A percentile compares a stretch with the other conserved stretches of the same genome.
These are phyloP conservation scores for Psammodynastes pulverulentus DNA, from an alignment of 2,113 vertebrate species.

Conservation along the genomic window DNA sequence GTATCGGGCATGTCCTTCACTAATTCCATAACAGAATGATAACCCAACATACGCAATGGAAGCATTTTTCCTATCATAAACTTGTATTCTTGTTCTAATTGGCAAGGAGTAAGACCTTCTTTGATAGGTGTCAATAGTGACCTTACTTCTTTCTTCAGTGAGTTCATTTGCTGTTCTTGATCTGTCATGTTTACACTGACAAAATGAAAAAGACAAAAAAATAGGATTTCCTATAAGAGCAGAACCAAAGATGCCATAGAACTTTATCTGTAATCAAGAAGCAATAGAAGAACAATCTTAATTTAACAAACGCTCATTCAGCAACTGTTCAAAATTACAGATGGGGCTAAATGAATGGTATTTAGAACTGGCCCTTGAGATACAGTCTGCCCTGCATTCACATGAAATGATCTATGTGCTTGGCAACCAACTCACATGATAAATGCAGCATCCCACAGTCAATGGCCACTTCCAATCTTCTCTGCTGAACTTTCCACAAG, in stretches of 20 bases:
- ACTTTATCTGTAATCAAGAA: neutral
- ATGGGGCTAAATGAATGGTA: neutral
- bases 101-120: conserved; percentile 70
- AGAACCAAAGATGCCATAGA: neutral
- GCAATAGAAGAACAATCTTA: neutral
- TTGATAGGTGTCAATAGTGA: conserved; percentile 83
- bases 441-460: neutral
- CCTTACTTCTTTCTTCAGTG: conserved; percentile 83
- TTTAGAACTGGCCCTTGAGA: neutral
- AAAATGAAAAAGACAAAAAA: too few species aligned
- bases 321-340: neutral
- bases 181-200: conserved; percentile 55
- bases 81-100: conserved; percentile 79
- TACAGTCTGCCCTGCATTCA: neutral
- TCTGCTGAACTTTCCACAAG: neutral
- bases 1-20: conserved; percentile 83
- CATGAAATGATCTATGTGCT: neutral
- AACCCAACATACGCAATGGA: conserved; percentile 79
- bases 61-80: conserved; percentile 78
- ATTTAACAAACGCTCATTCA: neutral
- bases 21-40: conserved; percentile 79
- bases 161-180: conserved; percentile 66
- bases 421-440: neutral
- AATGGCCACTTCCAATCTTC: neutral
- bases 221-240: neutral